A percentile compares a stretch with the other conserved stretches of the same genome.
These are phyloP conservation scores for Orycteropus afer DNA, from an alignment of 2,113 vertebrate genomes.

Conservation along the genomic window DNA sequence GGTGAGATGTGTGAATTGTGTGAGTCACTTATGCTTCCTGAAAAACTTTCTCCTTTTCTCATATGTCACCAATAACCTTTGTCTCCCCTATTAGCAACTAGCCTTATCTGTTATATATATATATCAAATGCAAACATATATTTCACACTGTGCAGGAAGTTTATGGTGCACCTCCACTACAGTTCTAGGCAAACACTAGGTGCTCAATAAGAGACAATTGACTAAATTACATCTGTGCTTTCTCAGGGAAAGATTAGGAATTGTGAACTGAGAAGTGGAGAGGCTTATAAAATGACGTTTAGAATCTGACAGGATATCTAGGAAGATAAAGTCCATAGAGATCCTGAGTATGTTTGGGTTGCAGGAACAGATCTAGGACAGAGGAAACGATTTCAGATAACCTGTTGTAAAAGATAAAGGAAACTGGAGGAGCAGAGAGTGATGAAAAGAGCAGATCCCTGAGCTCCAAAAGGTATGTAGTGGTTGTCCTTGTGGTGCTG, in stretches of 20 bases:
- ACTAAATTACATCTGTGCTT: neutral
- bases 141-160: neutral
- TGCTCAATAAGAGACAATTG: neutral
- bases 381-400: neutral
- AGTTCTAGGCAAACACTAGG: neutral
- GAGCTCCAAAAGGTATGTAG: neutral
- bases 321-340: neutral
- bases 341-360: neutral
- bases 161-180: neutral
- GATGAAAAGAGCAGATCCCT: neutral
- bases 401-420: neutral
- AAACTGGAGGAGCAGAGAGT: neutral
- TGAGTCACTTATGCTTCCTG: neutral
- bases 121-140: neutral
- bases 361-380: neutral
- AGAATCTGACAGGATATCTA: neutral
- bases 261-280: neutral
- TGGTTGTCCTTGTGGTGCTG: neutral
- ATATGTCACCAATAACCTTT: neutral
- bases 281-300: neutral
- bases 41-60: neutral
- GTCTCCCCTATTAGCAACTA: neutral
- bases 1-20: accelerated
- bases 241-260: neutral
- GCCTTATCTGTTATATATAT: neutral